Evolutionary conservation across 1,140 invertebrate species (phyloP).

Genomic region (Brevipalpus yothersi): DNA sequence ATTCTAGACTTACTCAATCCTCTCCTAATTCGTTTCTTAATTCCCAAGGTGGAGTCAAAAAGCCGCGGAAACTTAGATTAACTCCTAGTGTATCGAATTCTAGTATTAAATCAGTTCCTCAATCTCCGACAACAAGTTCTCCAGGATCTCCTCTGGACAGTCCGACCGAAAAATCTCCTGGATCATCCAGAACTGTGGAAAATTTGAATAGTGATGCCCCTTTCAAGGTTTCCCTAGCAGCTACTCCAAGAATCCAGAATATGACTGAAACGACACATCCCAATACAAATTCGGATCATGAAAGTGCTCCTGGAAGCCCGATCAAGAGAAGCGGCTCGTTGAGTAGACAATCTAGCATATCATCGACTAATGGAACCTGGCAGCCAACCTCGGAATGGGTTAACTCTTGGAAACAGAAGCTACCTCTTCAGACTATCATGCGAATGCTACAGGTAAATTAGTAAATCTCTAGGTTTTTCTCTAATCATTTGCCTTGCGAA

Average conservation of each 20-base stretch:
- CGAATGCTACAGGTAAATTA: conserved; percentile 47
- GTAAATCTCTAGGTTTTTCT: not conserved
- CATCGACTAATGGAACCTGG: conserved; percentile 27
- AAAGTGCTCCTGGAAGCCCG: not conserved
- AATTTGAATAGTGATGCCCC: not conserved
- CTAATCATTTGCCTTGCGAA: conserved; percentile 25
- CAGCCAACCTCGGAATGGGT: conserved; percentile 78
- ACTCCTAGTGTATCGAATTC: no score
- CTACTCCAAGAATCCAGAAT: conserved; percentile 63
- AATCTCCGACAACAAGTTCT: no score
- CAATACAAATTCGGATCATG: conserved; percentile 1
- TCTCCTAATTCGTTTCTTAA: not conserved
- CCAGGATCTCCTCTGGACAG: no score
- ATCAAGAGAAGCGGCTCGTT: not conserved
- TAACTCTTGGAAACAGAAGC: conserved; percentile 79
- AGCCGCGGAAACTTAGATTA: no score
- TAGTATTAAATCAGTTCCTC: no score
- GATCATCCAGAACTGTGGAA: not conserved
- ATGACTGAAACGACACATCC: conserved; percentile 80
- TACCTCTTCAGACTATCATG: conserved; percentile 97
- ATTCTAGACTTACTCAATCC: no score
- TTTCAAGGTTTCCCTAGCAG: conserved; percentile 41
- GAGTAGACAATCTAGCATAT: conserved; percentile 4
- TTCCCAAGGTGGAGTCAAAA: not conserved
- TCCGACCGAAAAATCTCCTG: no score